These are phyloP conservation scores for Pararge aegeria DNA, from an alignment of 1,140 invertebrate genomes.

Conservation along the genomic window DNA sequence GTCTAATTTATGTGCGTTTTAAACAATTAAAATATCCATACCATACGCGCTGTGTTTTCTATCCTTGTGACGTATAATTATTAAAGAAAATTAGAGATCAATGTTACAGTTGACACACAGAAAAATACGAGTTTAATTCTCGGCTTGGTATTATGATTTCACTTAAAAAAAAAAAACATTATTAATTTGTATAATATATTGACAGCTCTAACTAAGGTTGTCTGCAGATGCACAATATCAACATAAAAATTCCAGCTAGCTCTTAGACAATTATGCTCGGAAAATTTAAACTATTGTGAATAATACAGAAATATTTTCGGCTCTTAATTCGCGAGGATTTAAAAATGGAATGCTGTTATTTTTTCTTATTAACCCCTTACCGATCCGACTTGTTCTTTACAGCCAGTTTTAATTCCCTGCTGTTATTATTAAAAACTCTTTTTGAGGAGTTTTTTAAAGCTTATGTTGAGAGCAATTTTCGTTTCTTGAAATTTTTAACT, in stretches of 20 bases:
- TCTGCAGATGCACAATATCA: too few species aligned
- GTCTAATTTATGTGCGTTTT: too few species aligned
- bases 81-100: too few species aligned
- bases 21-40: too few species aligned
- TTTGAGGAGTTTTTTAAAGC: background rate
- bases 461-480: background rate
- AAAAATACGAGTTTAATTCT: too few species aligned
- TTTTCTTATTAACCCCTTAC: background rate
- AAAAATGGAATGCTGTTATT: conserved; percentile 7
- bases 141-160: too few species aligned
- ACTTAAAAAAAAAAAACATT: too few species aligned
- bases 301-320: conserved; percentile 11
- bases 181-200: too few species aligned
- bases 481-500: background rate
- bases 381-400: conserved; percentile 18
- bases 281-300: conserved; percentile 14
- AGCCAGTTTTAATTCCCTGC: conserved; percentile 15
- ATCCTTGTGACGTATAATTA: too few species aligned
- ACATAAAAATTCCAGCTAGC: background rate
- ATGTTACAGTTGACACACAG: too few species aligned
- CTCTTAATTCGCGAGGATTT: conserved; percentile 14
- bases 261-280: background rate
- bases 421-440: background rate
- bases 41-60: too few species aligned
- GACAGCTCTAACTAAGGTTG: too few species aligned